Evolutionary conservation across 2,888 invertebrate genomes (phyloP).

Genomic region (Melinopterus prodromus): DNA sequence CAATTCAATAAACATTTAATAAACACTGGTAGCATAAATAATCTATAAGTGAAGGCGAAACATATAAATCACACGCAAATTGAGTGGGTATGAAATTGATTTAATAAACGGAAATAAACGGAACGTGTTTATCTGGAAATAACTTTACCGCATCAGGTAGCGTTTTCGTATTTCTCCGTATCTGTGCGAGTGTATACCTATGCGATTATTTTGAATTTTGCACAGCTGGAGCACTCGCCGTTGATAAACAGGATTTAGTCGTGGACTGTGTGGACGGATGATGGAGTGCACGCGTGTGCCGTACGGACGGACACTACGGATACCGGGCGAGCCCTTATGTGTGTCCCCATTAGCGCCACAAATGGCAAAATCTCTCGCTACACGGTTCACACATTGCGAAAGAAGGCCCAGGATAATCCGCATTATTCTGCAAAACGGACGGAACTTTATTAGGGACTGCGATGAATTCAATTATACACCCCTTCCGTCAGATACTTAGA

Average conservation of each 20-base stretch:
- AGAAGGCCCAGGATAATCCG: slow-evolving; percentile 57
- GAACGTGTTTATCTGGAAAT: background rate
- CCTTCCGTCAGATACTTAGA: background rate
- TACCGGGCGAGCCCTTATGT: slow-evolving; percentile 48
- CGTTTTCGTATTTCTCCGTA: background rate
- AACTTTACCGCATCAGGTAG: background rate
- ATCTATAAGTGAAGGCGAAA: background rate
- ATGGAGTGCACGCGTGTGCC: background rate
- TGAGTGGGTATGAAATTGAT: too few species aligned
- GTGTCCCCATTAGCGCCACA: slow-evolving; percentile 58
- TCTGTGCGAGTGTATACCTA: background rate
- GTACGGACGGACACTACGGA: background rate
- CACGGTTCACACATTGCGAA: slow-evolving; percentile 61
- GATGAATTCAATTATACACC: slow-evolving; percentile 18
- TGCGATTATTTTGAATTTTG: slow-evolving; percentile 4
- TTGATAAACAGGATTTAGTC: slow-evolving; percentile 24
- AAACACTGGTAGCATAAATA: background rate
- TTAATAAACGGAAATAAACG: too few species aligned
- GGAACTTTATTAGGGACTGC: slow-evolving; percentile 14
- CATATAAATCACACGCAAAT: background rate
- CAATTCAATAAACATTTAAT: background rate
- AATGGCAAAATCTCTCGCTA: slow-evolving; percentile 59
- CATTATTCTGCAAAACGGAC: slow-evolving; percentile 45
- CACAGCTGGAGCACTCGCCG: background rate
- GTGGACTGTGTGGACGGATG: slow-evolving; percentile 20